Base-by-base conservation (phyloP, 2,797 vertebrate genomes). In the Pseudopleuronectes americanus region DNA sequence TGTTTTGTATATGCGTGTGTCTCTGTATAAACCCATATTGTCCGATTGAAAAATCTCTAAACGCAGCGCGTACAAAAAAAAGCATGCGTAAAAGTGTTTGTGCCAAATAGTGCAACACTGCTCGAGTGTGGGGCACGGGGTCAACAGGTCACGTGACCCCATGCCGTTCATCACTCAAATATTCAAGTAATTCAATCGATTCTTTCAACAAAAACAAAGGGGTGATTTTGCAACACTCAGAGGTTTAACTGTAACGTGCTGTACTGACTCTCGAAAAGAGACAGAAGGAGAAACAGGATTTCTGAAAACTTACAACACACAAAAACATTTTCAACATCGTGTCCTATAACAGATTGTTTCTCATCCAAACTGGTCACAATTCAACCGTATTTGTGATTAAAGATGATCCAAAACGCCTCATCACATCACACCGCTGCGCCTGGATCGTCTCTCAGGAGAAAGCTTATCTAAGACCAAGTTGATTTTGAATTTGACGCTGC, bases 81-180 rank as follows among this genome's bases (percentile, higher is more conserved):
- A 12, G 4, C 9, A 16, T 17, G 52, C 23, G 33, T 41, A 13
- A 12, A 52, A 55, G 14, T 49, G 38, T 49, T 22, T 21, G 43
- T 23, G 41, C 26, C 55, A 13, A 28, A 9, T 36, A 48, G 64
- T 65, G 56, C 53, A 55, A 57, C 38, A 22, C 24, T 53, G 33
- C 49, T 65, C 57, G 28, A 56, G 33, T 24, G 14, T 7, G 66
- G 61, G 57, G 57, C 22, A 0, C 1, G 56, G 58, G 86, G 81
- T 86, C 85, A 90, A 60, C 23, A 81, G 83, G 88, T 84, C 86
- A 84, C 19, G 51, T 70, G 78, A 79, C 73, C 80, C 67, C 24
- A 71, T 62, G 67, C 49, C 60, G 68, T 55, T 41, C 62, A 64
- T 61, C 65, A 65, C 45, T 57, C 45, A 54, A 48, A 19, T 52